Evolutionary conservation across 2,888 invertebrate species (phyloP).

Genomic region (Torymus tubicola): DNA sequence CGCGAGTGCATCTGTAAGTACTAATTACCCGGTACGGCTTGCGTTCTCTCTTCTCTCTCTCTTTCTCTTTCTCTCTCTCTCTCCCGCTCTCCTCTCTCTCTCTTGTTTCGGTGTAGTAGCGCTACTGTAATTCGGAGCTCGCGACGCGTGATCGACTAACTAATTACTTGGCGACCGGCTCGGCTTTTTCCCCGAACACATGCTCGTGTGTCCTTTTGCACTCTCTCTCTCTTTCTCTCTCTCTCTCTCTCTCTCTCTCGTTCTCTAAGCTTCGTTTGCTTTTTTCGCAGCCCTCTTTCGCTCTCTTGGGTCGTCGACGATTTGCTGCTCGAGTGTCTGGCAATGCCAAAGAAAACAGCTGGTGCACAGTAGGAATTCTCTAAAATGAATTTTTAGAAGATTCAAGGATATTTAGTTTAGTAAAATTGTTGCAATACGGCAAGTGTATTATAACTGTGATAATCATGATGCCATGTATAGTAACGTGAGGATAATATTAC

Average conservation of each 20-base stretch:
- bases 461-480: no score
- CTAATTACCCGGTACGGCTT: conserved; percentile 69
- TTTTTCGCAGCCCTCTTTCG: not conserved
- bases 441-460: no score
- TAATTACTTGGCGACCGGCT: conserved; percentile 67
- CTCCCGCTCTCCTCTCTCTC: conserved; percentile 17
- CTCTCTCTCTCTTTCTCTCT: conserved; percentile 6
- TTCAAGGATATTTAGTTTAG: no score
- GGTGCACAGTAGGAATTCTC: no score
- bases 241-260: conserved; percentile 27
- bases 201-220: conserved; percentile 12
- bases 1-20: conserved; percentile 72
- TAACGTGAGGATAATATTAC: no score
- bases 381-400: no score
- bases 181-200: conserved; percentile 42
- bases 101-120: conserved; percentile 6
- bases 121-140: conserved; percentile 65
- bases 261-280: not conserved
- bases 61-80: conserved; percentile 8
- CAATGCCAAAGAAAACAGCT: no score
- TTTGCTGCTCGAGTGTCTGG: no score
- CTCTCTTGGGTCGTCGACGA: no score
- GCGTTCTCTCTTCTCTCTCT: not conserved
- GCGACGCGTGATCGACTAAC: conserved; percentile 70
- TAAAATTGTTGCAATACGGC: no score